Evolutionary conservation across 2,888 invertebrate species (phyloP).

Genomic region (Cheilosia soror): DNA sequence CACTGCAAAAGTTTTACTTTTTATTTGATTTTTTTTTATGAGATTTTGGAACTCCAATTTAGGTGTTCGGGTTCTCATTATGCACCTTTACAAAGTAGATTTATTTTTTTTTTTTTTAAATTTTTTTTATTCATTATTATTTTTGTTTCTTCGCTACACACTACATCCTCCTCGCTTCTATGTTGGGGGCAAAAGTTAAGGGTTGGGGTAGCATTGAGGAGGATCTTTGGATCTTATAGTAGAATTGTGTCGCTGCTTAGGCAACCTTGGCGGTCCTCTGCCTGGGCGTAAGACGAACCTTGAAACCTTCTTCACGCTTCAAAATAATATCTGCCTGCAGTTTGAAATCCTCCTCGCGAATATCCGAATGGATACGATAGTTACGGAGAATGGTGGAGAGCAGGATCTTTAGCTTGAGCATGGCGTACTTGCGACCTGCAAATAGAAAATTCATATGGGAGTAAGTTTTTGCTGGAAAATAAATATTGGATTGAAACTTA

Average conservation of each 20-base stretch:
- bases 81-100: conserved; percentile 37
- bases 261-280: conserved; percentile 76
- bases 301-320: conserved; percentile 91
- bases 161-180: conserved; percentile 48
- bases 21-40: conserved; percentile 25
- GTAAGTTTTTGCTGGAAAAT: not conserved
- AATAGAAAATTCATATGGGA: conserved; percentile 21
- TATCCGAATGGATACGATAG: conserved; percentile 88
- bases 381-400: conserved; percentile 90
- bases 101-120: conserved; percentile 1
- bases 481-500: conserved; percentile 82
- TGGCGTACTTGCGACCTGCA: conserved; percentile 91
- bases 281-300: conserved; percentile 88
- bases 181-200: not conserved
- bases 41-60: conserved; percentile 37
- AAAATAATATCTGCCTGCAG: conserved; percentile 91
- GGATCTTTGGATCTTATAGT: conserved; percentile 49
- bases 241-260: conserved; percentile 18
- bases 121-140: conserved; percentile 22
- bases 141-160: conserved; percentile 65
- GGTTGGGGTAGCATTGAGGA: conserved; percentile 15
- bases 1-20: conserved; percentile 54
- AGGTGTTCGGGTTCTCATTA: conserved; percentile 29
- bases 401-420: conserved; percentile 91
- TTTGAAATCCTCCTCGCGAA: conserved; percentile 88